Conservation (phyloP, 2,797 vertebrate species). For the Tragelaphus eurycerus region DNA sequence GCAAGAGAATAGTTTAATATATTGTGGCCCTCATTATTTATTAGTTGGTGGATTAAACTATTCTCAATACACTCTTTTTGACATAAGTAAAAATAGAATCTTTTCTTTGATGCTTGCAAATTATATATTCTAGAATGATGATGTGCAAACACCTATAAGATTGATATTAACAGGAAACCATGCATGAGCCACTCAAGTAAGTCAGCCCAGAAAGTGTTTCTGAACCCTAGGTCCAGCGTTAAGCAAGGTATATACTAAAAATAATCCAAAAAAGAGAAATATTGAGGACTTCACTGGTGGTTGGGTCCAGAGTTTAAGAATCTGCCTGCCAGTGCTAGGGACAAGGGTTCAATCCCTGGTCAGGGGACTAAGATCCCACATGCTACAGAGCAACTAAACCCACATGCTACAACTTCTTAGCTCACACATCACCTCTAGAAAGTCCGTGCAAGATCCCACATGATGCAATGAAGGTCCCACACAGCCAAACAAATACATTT, state of each 20-base stretch:
- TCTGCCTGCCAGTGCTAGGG: background rate
- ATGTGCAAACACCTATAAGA: background rate
- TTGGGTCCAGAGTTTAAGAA: background rate
- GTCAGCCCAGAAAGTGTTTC: slow-evolving; percentile 33
- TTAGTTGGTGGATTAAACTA: slow-evolving; percentile 36
- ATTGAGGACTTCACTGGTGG: background rate
- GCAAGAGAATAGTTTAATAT: slow-evolving; percentile 45
- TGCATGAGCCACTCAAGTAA: background rate
- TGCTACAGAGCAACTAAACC: background rate
- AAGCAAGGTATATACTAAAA: slow-evolving; percentile 25
- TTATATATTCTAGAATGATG: slow-evolving; percentile 41
- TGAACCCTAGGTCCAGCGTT: background rate
- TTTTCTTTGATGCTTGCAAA: slow-evolving; percentile 39
- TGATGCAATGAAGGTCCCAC: background rate
- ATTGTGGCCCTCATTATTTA: slow-evolving; percentile 43
- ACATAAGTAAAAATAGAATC: slow-evolving; percentile 28
- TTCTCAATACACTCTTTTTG: slow-evolving; percentile 20
- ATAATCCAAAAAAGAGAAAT: background rate
- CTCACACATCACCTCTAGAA: background rate
- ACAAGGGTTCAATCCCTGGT: background rate
- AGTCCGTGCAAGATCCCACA: background rate
- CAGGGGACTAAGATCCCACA: background rate
- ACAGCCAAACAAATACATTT: background rate
- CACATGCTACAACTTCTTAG: background rate
- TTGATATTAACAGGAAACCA: slow-evolving; percentile 36